phyloP scores from a whole-genome alignment of 2,888 invertebrate genomes.

The Drosophila putrida region DNA sequence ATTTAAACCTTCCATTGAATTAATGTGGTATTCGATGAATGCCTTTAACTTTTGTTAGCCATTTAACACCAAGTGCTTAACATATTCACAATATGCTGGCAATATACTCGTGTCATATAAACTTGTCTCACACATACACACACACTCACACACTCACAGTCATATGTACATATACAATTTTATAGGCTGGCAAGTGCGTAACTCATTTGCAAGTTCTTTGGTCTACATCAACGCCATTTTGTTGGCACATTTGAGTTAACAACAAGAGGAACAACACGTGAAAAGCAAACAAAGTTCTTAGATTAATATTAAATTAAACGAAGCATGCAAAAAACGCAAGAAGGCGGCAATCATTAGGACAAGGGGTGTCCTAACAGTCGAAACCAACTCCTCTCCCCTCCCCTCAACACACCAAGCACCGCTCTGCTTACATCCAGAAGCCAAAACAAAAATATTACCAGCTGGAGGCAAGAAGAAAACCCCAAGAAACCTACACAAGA shows the following conservation, averaged over 20 bases:
- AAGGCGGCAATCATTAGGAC: slow-evolving; percentile 77
- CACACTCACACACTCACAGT: background rate
- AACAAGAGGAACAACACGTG: slow-evolving; percentile 44
- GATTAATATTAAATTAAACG: slow-evolving; percentile 84
- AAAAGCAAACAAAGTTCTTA: slow-evolving; percentile 72
- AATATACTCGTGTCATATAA: background rate
- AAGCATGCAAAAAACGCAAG: slow-evolving; percentile 80
- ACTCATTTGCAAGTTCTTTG: slow-evolving; percentile 49
- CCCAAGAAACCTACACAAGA: slow-evolving; percentile 72
- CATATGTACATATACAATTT: background rate
- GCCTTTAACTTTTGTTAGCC: background rate
- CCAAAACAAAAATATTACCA: slow-evolving; percentile 44
- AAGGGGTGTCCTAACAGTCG: slow-evolving; percentile 33
- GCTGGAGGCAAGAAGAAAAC: slow-evolving; percentile 41
- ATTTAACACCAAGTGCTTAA: slow-evolving; percentile 3
- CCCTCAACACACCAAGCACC: no score
- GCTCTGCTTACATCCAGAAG: background rate
- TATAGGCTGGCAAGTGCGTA: slow-evolving; percentile 11
- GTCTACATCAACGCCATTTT: slow-evolving; percentile 48
- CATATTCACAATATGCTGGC: background rate
- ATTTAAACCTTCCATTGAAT: background rate
- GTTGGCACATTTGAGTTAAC: slow-evolving; percentile 50
- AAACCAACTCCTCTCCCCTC: background rate
- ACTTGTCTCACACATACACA: background rate
- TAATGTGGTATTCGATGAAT: background rate